Base-by-base conservation (phyloP, 2,888 invertebrate species). In the Leptopterna dolabrata region DNA sequence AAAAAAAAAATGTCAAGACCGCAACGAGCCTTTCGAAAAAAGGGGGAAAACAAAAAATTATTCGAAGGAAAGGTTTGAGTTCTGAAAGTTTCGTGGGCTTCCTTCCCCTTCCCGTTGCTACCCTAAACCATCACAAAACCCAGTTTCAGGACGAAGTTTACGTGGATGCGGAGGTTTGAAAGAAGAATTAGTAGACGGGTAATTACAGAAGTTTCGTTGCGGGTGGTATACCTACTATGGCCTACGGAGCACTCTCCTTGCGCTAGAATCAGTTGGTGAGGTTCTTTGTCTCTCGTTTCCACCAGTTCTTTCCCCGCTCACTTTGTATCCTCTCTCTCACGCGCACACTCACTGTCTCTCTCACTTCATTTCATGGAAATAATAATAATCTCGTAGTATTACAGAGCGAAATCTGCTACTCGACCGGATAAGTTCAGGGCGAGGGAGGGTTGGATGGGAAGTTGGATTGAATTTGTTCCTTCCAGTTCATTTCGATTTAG, bases 131-230 rank as follows among this genome's bases (percentile, higher is more conserved):
- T 41, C 36, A 41, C 30, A 76, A 76, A 76, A 76, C 73, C 36
- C 73, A 76, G 73, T 76, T 76, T 41, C 73, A 4, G 19, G 16
- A 76, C 30, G 36, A 76, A 76, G 73, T 76, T 76, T 76, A 16
- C 73, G 30, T 19, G 16, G 41, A 41, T 19, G 30, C 30, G 41
- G 41, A 41, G 73, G 14, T 30, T 29, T 29, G 30, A n/a, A 41
- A 41, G 41, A 76, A 41, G 41, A 76, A 76, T 76, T 76, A 76
- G 73, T 30, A 76, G 73, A 19, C 41, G 73, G 73, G 73, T 76
- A 76, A 76, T 76, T 76, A 76, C 73, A 30, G 73, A 76, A 76
- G 73, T 76, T 76, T 76, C 41, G 30, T 76, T 76, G 41, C 73
- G 41, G 41, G 73, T 16, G 24, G 73, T 73, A 29, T 30, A 73